A percentile compares a stretch with the other conserved stretches of the same genome.
Conservation (phyloP, 1,140 invertebrate genomes). For the Thaumetopoea pityocampa region DNA sequence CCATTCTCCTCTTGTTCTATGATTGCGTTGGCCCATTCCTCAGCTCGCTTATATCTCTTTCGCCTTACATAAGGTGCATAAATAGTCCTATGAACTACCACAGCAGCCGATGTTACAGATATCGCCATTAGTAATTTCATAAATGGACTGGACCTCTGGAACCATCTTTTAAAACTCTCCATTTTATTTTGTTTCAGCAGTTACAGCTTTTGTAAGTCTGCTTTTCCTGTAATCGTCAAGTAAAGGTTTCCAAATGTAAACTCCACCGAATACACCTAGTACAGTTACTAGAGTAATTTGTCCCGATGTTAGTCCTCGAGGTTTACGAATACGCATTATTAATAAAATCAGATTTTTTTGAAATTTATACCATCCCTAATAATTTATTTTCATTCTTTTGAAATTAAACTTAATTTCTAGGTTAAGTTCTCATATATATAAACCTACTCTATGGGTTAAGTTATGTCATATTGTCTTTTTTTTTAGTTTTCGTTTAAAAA, state of each 20-base stretch:
- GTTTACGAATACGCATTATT: constrained; percentile 55
- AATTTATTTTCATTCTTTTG: no score
- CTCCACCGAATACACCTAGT: constrained; percentile 63
- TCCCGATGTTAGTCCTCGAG: constrained; percentile 48
- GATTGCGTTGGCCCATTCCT: constrained; percentile 55
- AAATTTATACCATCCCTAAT: no score
- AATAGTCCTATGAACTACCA: constrained; percentile 32
- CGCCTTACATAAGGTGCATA: constrained; percentile 41
- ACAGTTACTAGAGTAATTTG: constrained; percentile 58
- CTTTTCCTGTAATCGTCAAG: constrained; percentile 43
- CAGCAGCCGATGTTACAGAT: constrained; percentile 38
- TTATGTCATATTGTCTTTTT: constrained; percentile 6
- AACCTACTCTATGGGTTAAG: background rate
- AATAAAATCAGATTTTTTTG: constrained; percentile 3
- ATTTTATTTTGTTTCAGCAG: constrained; percentile 29
- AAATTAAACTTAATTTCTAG: no score
- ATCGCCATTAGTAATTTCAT: constrained; percentile 52
- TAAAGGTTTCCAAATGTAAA: constrained; percentile 73
- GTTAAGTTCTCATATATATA: no score
- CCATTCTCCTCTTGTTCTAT: constrained; percentile 50
- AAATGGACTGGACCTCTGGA: constrained; percentile 40
- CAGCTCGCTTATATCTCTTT: constrained; percentile 33
- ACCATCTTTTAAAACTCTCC: constrained; percentile 27
- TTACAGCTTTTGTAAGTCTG: constrained; percentile 15
- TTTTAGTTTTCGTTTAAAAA: constrained; percentile 1